Percentiles rank a stretch among this genome's conserved stretches.
phyloP scores from a whole-genome alignment of 2,113 vertebrate species.

The Holacanthus passer region DNA sequence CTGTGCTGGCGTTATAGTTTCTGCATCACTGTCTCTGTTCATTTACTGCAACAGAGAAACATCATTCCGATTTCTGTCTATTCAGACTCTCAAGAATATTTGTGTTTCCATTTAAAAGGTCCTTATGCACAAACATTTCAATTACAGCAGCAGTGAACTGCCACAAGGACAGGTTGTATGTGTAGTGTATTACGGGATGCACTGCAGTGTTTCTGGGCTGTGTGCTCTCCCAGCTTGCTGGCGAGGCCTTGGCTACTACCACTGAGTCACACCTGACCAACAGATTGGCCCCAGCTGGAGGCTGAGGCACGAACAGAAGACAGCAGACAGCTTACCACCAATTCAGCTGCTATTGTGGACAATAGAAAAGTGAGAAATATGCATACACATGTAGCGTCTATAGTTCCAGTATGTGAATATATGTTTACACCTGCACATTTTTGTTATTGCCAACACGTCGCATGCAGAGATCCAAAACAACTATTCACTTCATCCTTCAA shows the following conservation, averaged over 20 bases:
- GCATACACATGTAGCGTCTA: not conserved
- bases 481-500: not conserved
- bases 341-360: conserved; percentile 21
- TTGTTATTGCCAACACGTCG: not conserved
- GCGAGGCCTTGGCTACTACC: conserved; percentile 54
- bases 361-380: not conserved
- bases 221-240: conserved; percentile 61
- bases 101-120: conserved; percentile 18
- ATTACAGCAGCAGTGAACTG: not conserved
- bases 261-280: conserved; percentile 71
- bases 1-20: not conserved
- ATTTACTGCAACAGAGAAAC: not conserved
- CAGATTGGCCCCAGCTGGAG: conserved; percentile 84
- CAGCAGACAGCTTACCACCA: conserved; percentile 53
- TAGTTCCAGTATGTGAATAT: too few relatives aligned
- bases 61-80: conserved; percentile 8
- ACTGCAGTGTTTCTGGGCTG: conserved; percentile 37
- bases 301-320: conserved; percentile 40
- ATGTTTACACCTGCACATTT: too few relatives aligned
- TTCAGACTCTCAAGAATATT: not conserved
- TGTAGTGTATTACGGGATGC: not conserved
- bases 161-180: not conserved
- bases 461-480: not conserved
- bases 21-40: not conserved
- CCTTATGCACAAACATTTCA: not conserved